These are phyloP conservation scores for Tinea pellionella DNA, from an alignment of 2,888 invertebrate species.

Conservation along the genomic window DNA sequence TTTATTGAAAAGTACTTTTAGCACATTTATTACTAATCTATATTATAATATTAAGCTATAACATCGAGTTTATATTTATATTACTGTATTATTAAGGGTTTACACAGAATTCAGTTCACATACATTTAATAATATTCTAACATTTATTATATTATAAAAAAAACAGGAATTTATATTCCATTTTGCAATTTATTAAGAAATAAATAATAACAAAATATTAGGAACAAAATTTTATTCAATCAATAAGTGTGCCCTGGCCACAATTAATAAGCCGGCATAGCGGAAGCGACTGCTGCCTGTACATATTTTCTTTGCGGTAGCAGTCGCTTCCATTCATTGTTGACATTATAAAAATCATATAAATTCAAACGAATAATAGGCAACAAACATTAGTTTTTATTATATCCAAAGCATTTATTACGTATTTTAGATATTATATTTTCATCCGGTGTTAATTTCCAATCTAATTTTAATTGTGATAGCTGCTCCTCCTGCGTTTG, in stretches of 20 bases:
- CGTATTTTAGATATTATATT: slow-evolving; percentile 43
- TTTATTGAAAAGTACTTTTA: not conserved
- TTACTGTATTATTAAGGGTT: slow-evolving; percentile 53
- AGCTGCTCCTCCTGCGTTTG: slow-evolving; percentile 48
- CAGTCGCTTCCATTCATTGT: too few relatives aligned
- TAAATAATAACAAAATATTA: too few relatives aligned
- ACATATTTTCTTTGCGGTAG: too few relatives aligned
- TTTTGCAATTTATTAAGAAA: too few relatives aligned
- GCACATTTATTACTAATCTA: not conserved
- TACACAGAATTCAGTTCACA: slow-evolving; percentile 25
- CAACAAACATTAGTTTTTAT: not conserved
- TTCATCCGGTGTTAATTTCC: slow-evolving; percentile 47
- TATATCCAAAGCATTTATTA: slow-evolving; percentile 45
- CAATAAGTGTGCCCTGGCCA: too few relatives aligned
- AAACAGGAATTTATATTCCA: slow-evolving; percentile 19
- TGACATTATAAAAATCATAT: too few relatives aligned
- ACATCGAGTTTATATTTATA: slow-evolving; percentile 26
- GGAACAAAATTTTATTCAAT: too few relatives aligned
- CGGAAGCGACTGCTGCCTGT: too few relatives aligned
- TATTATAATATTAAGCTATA: slow-evolving; percentile 8
- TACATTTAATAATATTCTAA: slow-evolving; percentile 28
- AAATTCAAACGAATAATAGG: too few relatives aligned
- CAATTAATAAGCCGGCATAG: too few relatives aligned
- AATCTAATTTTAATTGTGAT: slow-evolving; percentile 32
- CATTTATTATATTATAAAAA: slow-evolving; percentile 21